Conservation (phyloP, 2,797 vertebrate genomes). For the Glyptemys insculpta region DNA sequence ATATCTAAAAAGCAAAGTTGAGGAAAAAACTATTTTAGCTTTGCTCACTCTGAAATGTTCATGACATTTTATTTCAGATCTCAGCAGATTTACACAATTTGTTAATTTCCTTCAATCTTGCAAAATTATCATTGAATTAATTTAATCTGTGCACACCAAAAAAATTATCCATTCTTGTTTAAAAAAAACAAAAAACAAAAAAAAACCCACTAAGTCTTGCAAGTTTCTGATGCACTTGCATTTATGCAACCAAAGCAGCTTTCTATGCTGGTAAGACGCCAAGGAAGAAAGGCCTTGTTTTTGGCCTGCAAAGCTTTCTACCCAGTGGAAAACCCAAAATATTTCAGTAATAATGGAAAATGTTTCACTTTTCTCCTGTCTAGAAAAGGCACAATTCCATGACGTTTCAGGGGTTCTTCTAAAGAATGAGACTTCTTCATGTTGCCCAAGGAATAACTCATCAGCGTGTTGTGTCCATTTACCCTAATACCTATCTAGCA, state of each 20-base stretch:
- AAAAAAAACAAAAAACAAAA: not conserved
- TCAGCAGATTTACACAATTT: not conserved
- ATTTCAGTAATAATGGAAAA: not conserved
- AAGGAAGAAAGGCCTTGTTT: not conserved
- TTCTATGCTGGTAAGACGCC: slow-evolving; percentile 4
- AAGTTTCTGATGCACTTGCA: not conserved
- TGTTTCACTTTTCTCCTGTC: not conserved
- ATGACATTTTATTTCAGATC: not conserved
- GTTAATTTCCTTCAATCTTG: not conserved
- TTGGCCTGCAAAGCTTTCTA: not conserved
- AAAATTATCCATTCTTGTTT: not conserved
- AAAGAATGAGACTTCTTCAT: not conserved
- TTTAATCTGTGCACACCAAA: not conserved
- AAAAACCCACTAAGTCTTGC: not conserved
- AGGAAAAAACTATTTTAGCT: not conserved
- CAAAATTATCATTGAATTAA: not conserved
- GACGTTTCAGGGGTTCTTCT: not conserved
- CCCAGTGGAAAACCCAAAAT: not conserved
- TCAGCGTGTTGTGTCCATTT: not conserved
- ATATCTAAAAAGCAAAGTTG: not conserved
- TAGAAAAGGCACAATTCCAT: not conserved
- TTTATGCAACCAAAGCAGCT: not conserved
- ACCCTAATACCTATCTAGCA: not conserved
- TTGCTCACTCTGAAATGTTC: not conserved
- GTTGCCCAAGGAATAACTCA: not conserved